A percentile compares a stretch with the other conserved stretches of the same genome.
phyloP scores from a whole-genome alignment of 2,797 vertebrate genomes.

The Xerus rutilus region DNA sequence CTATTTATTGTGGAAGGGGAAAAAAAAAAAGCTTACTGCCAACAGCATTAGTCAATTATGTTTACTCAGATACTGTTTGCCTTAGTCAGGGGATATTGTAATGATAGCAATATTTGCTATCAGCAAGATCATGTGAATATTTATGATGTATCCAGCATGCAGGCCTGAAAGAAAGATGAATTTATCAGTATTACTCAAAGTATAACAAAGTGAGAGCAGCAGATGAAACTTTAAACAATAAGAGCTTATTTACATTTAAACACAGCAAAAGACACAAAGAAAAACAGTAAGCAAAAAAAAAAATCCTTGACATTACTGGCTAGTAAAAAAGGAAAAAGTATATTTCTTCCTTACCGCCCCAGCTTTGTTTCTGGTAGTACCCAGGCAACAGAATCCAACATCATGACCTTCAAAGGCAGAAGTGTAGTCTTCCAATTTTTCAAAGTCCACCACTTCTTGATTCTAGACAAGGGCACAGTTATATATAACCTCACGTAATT shows the following conservation, averaged over 20 bases:
- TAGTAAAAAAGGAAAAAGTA: background rate
- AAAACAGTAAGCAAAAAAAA: background rate
- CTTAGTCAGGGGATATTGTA: background rate
- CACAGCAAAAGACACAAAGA: background rate
- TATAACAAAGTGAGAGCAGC: background rate
- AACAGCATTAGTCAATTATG: background rate
- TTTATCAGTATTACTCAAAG: background rate
- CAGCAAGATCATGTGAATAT: background rate
- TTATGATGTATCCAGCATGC: background rate
- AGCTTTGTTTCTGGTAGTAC: constrained; percentile 94
- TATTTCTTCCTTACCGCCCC: constrained; percentile 91
- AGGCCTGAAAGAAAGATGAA: constrained; percentile 18
- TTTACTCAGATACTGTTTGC: background rate
- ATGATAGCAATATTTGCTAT: background rate
- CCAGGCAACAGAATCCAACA: constrained; percentile 97
- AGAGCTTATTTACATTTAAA: constrained; percentile 27
- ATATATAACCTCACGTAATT: background rate
- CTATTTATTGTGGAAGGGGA: background rate
- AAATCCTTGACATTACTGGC: background rate
- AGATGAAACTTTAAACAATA: constrained; percentile 2
- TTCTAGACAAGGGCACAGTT: constrained; percentile 85
- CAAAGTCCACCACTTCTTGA: constrained; percentile 96
- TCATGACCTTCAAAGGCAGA: constrained; percentile 94
- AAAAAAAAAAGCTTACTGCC: background rate
- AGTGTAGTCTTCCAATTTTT: constrained; percentile 92